Base-by-base conservation (phyloP, 1,140 invertebrate species). In the Drosophila rhopaloa region DNA sequence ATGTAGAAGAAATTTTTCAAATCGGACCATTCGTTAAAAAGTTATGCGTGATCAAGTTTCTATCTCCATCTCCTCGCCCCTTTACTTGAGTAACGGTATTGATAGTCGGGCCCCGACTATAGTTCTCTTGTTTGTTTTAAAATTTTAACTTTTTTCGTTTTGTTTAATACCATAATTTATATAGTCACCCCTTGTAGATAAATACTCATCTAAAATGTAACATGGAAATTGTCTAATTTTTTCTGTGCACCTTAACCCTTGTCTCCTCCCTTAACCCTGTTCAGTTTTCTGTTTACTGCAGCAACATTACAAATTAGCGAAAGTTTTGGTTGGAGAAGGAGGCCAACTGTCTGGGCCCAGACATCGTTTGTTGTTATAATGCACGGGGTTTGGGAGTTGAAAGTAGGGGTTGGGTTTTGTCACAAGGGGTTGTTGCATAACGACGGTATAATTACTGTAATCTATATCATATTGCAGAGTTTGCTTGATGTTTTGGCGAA, bases 221-320 rank as follows among this genome's bases (percentile, higher is more conserved):
- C 43, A 19, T 24, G 24, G 14, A 24, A 46, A 24, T 43, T 4
- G 2, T 24, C 10, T 9, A 10, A 14, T 16, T 38, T n/a, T 27
- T 29, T 0, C 6, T 5, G n/a, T 14, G 29, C n/a, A 32, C n/a
- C 38, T 14, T 19, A 44, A 38, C 29, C 10, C 51, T 32, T 5
- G 29, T 16, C 16, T 13, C 19, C 19, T 11, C 11, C 40, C 14
- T 13, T 40, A 41, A 38, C 24, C 19, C 11, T 16, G 24, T 76
- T 43, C 58, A 74, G n/a, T 56, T 48, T 43, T 38, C 32, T 44
- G 47, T 70, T 53, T 29, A 48, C 48, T 38, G 29, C 40, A 27
- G 73, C 24, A 66, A 65, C 54, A 66, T 66, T 75, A 75, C 73
- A 76, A 58, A 58, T 66, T 76, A 76, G 71, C 73, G 60, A 76